These are phyloP conservation scores for Cosmorhoe ocellata DNA, from an alignment of 2,888 invertebrate species.

Conservation along the genomic window DNA sequence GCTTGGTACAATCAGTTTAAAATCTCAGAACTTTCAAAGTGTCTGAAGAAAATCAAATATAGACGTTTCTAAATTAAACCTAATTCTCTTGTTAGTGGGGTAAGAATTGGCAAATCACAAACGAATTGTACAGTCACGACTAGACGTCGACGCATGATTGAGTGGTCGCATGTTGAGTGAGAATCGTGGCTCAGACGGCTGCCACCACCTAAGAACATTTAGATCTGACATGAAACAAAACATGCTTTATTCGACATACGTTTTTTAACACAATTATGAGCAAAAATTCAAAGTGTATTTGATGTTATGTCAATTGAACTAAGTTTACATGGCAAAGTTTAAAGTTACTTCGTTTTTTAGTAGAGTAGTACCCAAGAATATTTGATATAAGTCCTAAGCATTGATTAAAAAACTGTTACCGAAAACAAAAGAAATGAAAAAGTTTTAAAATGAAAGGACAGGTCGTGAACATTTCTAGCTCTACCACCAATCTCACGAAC, in stretches of 20 bases:
- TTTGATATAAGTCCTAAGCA: too few relatives aligned
- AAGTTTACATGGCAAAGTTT: too few relatives aligned
- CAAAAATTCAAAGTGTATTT: too few relatives aligned
- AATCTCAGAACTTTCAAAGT: conserved; percentile 9
- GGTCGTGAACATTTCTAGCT: conserved; percentile 19
- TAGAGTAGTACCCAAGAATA: too few relatives aligned
- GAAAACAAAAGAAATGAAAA: too few relatives aligned
- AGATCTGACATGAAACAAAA: conserved; percentile 11
- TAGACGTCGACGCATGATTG: conserved; percentile 42
- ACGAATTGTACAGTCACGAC: conserved; percentile 39
- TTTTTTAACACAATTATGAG: too few relatives aligned
- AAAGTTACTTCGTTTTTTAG: too few relatives aligned
- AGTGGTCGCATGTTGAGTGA: conserved; percentile 47
- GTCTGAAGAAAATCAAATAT: conserved; percentile 14
- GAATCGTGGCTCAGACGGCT: conserved; percentile 38
- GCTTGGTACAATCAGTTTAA: too few relatives aligned
- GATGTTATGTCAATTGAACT: too few relatives aligned
- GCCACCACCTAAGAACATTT: conserved; percentile 16
- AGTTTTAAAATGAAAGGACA: not conserved
- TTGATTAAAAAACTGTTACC: too few relatives aligned
- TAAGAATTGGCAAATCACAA: conserved; percentile 33
- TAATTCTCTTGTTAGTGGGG: conserved; percentile 17
- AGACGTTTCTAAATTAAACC: conserved; percentile 17
- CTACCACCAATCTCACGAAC: conserved; percentile 34
- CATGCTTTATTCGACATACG: not conserved